A percentile compares a stretch with the other conserved stretches of the same genome.
These are phyloP conservation scores for Rhopalosiphum padi DNA, from an alignment of 1,140 invertebrate species.

Conservation along the genomic window DNA sequence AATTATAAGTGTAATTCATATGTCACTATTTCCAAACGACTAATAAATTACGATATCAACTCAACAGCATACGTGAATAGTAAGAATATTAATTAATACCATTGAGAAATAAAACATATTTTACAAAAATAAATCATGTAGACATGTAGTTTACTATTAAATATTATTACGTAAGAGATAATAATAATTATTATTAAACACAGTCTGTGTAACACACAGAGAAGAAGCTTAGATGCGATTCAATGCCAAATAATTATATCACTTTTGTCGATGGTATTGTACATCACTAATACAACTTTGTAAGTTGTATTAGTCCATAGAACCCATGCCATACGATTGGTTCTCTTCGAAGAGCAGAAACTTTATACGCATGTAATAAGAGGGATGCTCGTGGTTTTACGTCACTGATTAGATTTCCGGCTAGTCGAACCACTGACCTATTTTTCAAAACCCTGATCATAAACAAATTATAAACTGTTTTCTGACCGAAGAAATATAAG, in stretches of 20 bases:
- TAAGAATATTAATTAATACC: too few species aligned
- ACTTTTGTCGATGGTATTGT: background rate
- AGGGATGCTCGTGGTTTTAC: background rate
- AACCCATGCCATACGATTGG: background rate
- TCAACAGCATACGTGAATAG: background rate
- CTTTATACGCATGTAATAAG: background rate
- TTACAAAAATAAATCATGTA: background rate
- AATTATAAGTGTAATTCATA: background rate
- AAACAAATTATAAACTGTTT: background rate
- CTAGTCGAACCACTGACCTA: background rate
- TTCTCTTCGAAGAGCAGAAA: background rate
- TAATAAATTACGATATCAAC: background rate
- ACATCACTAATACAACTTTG: background rate
- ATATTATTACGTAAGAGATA: background rate
- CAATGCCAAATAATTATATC: slow-evolving; percentile 11
- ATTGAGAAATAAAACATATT: background rate
- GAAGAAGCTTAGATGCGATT: background rate
- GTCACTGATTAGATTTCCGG: background rate
- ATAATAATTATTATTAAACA: background rate
- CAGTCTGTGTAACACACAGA: background rate
- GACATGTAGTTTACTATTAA: background rate
- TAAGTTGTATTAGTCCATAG: background rate
- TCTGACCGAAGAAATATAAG: background rate
- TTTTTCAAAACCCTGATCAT: background rate
- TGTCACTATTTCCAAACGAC: too few species aligned